Conservation (phyloP, 1,140 invertebrate species). For the Drosophila equinoxialis region DNA sequence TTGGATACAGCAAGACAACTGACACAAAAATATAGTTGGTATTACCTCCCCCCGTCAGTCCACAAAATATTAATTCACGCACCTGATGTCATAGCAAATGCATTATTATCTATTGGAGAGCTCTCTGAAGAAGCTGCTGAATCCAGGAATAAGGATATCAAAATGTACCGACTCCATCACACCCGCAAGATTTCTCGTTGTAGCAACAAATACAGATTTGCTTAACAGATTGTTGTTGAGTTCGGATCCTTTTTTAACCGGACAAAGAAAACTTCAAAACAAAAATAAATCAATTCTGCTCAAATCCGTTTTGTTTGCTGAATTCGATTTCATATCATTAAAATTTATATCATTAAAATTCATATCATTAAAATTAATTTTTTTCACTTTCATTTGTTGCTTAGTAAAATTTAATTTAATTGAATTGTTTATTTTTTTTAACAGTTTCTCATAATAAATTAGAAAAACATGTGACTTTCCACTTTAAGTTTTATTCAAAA, state of each 20-base stretch:
- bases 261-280: neutral
- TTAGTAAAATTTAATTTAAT: neutral
- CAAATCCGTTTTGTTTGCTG: neutral
- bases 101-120: neutral
- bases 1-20: neutral
- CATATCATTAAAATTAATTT: neutral
- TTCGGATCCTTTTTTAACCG: slow-evolving; percentile 1
- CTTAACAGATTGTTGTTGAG: slow-evolving; percentile 5
- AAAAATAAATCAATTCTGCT: slow-evolving; percentile 1
- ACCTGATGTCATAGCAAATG: slow-evolving; percentile 3
- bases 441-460: neutral
- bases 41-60: neutral
- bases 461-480: neutral
- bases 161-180: neutral
- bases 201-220: slow-evolving; percentile 3
- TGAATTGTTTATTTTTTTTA: neutral
- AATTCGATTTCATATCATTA: too few relatives aligned
- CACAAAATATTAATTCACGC: neutral
- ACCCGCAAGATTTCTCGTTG: neutral
- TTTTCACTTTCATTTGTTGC: slow-evolving; percentile 1
- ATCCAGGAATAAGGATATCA: neutral
- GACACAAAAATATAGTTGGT: neutral
- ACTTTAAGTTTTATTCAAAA: neutral
- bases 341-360: neutral
- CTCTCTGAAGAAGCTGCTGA: slow-evolving; percentile 3